These are phyloP conservation scores for Platysteira castanea DNA, from an alignment of 2,113 vertebrate species.

Conservation along the genomic window DNA sequence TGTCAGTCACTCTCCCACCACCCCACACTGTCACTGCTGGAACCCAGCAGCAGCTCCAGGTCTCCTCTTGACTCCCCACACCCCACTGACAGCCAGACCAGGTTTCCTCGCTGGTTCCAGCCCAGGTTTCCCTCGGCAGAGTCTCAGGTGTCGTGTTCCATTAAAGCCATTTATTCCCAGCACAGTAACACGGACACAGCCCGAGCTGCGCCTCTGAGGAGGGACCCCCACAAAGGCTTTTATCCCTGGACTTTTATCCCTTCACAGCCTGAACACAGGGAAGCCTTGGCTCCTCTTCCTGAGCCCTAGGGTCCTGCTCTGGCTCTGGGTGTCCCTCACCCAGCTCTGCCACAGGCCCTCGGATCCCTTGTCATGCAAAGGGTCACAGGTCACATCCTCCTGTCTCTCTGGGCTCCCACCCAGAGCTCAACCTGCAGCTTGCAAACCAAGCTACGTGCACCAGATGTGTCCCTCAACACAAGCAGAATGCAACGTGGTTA, in stretches of 20 bases:
- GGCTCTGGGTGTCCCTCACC: not conserved
- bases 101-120: not conserved
- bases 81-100: not conserved
- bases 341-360: not conserved
- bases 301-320: not conserved
- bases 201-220: rapidly evolving
- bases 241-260: not conserved
- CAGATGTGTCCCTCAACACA: not conserved
- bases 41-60: not conserved
- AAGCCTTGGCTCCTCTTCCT: not conserved
- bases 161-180: not conserved
- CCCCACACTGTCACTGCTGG: not conserved
- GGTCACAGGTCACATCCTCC: not conserved
- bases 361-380: not conserved
- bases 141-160: not conserved
- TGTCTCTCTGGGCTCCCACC: not conserved
- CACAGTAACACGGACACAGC: not conserved
- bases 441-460: not conserved
- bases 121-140: not conserved
- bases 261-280: not conserved
- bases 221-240: not conserved
- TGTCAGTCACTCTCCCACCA: not conserved
- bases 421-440: not conserved
- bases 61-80: not conserved
- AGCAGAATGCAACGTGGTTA: rapidly evolving